Evolutionary conservation across 2,888 invertebrate species (phyloP), one percentile per base, ranked within the genome.

Genomic region (Amphimallon solstitiale): DNA sequence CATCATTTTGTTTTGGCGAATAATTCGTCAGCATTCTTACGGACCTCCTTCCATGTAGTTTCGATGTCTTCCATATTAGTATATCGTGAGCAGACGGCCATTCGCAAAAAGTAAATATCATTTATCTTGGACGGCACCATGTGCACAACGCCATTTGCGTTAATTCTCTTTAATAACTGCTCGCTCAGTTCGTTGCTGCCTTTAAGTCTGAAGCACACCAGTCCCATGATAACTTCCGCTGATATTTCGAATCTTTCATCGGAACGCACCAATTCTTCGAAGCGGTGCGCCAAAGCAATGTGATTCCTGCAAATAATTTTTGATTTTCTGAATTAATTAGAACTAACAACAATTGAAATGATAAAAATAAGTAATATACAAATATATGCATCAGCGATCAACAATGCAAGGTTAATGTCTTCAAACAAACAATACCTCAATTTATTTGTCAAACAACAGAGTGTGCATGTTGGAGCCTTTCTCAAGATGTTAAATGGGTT

Each of bases 151-250:
- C 96, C 95, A 62, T 93, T 89, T 0, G 92, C 93, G 79, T 97
- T 97, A 67, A 98, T 92, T 63, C 87, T 88, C 78, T 93, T 92
- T 69, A 96, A 81, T 1, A 97, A 83, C 2, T 85, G 84, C 80
- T 97, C 95, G 77, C 94, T 97, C 1, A 87, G 74, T 70, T 93
- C 93, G 79, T 97, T 96, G 0, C 86, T 83, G 6, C 90, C 92
- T 86, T 96, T 97, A 10, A 98, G 82, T 73, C 96, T 87, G 85
- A 99, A 99, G 84, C 98, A 99, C 34, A 98, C 97, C 12, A 99
- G 86, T 0, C 97, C 98, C 88, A 99, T 89, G n/a, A 90, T 86
- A 4, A 95, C 95, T 75, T 97, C 93, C 64, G 91, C 90, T 15
- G 91, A 88, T 64, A 99, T 86, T 83, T 98, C 98, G 79, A 98